Evolutionary conservation across 1,140 invertebrate genomes (phyloP).

Genomic region (Bilobella aurantiaca): DNA sequence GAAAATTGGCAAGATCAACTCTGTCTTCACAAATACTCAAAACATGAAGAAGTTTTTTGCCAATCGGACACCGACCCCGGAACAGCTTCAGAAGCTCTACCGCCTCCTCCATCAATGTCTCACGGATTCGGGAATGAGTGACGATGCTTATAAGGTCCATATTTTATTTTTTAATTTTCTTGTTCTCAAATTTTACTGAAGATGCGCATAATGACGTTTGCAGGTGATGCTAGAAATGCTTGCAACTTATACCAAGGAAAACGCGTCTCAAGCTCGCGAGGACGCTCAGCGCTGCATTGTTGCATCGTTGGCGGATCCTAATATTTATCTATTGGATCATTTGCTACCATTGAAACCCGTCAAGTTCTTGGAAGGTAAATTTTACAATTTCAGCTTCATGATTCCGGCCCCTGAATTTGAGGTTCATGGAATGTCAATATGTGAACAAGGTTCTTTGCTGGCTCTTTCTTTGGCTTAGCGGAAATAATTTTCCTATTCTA

Average conservation of each 20-base stretch:
- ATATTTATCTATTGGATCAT: slow-evolving; percentile 88
- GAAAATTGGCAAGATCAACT: slow-evolving; percentile 74
- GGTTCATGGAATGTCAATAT: too few relatives aligned
- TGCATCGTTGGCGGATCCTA: slow-evolving; percentile 84
- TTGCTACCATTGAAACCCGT: slow-evolving; percentile 86
- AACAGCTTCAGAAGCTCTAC: slow-evolving; percentile 80
- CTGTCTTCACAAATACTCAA: slow-evolving; percentile 63
- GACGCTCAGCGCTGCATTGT: slow-evolving; percentile 95
- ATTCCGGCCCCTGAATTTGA: too few relatives aligned
- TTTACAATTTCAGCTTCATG: too few relatives aligned
- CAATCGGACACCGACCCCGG: slow-evolving; percentile 69
- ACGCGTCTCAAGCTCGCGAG: slow-evolving; percentile 88
- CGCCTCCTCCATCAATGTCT: slow-evolving; percentile 80
- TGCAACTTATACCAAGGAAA: slow-evolving; percentile 90
- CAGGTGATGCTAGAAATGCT: slow-evolving; percentile 87
- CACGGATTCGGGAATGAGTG: slow-evolving; percentile 58
- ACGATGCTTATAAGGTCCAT: slow-evolving; percentile 36
- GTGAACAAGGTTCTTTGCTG: background rate
- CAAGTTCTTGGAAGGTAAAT: slow-evolving; percentile 72
- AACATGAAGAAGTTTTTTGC: slow-evolving; percentile 73
- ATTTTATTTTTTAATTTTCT: slow-evolving; percentile 56
- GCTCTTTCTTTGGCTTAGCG: too few relatives aligned
- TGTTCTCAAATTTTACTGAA: slow-evolving; percentile 56
- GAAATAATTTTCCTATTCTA: slow-evolving; percentile 2
- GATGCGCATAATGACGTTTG: background rate